Conservation (phyloP, 2,797 vertebrate species). For the Pangasius mekongensis region DNA sequence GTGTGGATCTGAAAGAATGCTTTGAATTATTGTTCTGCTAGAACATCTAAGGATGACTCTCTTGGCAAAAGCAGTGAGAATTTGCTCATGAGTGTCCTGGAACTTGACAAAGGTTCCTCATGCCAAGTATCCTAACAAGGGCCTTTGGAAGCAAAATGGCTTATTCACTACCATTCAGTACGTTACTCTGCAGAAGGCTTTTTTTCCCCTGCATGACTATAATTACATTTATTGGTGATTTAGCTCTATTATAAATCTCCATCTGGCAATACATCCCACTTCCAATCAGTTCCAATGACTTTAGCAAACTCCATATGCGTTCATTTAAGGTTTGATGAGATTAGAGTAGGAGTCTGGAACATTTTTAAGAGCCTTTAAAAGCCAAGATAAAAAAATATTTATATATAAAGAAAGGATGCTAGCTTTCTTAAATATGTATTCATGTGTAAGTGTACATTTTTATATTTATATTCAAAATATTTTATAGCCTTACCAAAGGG, state of each 20-base stretch:
- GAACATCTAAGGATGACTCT: conserved; percentile 18
- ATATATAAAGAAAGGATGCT: not conserved
- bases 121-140: conserved; percentile 25
- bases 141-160: conserved; percentile 21
- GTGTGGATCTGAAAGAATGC: conserved; percentile 16
- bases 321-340: conserved; percentile 10
- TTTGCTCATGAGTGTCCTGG: not conserved
- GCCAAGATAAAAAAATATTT: not conserved
- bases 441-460: not conserved
- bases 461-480: not conserved
- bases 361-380: not conserved
- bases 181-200: not conserved
- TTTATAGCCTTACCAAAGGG: not conserved
- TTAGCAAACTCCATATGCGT: conserved; percentile 30
- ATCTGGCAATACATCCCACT: conserved; percentile 13
- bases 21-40: conserved; percentile 10
- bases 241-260: conserved; percentile 9
- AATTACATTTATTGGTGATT: conserved; percentile 32
- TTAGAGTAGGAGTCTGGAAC: conserved; percentile 20
- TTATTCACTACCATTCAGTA: not conserved
- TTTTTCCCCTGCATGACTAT: not conserved
- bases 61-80: conserved; percentile 24
- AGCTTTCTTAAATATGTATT: not conserved
- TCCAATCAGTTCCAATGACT: conserved; percentile 17
- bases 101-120: conserved; percentile 6